Base-by-base conservation (phyloP, 2,113 vertebrate species). In the Reinhardtius hippoglossoides region DNA sequence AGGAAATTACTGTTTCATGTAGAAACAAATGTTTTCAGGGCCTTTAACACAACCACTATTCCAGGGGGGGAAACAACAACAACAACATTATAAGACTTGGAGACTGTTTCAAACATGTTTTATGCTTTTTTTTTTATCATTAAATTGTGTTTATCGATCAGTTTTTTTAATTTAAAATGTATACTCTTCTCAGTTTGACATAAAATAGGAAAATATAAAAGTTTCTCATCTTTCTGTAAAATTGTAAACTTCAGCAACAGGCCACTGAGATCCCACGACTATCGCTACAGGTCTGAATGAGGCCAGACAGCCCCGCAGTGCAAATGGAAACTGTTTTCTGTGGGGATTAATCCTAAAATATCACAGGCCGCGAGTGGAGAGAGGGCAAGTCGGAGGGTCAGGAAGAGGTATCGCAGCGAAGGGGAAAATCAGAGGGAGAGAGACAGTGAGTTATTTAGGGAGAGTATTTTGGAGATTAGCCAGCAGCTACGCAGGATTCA, bases 371-470 rank as follows among this genome's bases (percentile, higher is more conserved):
- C 71, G 75, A 85, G 84, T 40, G 75, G 81, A 87, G 79, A 73
- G 81, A 85, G 84, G 81, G 86, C 69, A 72, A 86, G 84, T 44
- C 68, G 69, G 81, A 84, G 89, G 86, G 88, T 90, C 87, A 85
- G 77, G 74, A 80, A 35, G 86, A 87, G 70, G 78, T 81, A 74
- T 59, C 74, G 85, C 65, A 74, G 50, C 58, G 71, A 69, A 74
- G 80, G 60, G 75, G 77, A 55, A 78, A 85, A 76, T 83, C 74
- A 82, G 78, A 67, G 80, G 23, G 75, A 87, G 77, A 66, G 35
- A 65, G 56, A 76, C 80, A 72, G 87, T 3, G 78, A 87, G 89
- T 92, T 93, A 93, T 93, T 92, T 92, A 91, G 84, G 91, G 92
- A 91, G 88, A 85, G 84, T 79, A 89, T 86, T 50, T 90, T 92